Conservation (phyloP, 2,888 invertebrate species). For the Hirtodrosophila histrioides region DNA sequence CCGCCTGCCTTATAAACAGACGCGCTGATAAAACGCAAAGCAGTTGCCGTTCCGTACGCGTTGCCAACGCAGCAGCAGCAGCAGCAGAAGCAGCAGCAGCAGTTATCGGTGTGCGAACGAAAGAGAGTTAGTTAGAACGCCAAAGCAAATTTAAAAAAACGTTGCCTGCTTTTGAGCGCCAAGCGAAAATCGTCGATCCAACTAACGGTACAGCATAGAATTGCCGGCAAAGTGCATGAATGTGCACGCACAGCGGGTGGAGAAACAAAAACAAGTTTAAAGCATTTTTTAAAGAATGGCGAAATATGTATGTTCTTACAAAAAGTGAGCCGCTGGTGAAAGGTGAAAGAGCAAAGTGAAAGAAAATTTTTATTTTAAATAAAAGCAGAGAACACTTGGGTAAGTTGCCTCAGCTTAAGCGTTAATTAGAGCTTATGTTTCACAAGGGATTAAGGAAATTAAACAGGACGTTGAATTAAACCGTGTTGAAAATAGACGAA, state of each 20-base stretch:
- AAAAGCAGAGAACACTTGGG: slow-evolving; percentile 25
- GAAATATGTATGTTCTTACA: slow-evolving; percentile 3
- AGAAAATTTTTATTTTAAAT: slow-evolving; percentile 18
- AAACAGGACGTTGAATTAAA: slow-evolving; percentile 11
- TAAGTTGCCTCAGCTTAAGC: slow-evolving; percentile 40
- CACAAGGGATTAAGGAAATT: slow-evolving; percentile 26
- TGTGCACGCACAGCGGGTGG: slow-evolving; percentile 11
- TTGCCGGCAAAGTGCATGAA: slow-evolving; percentile 47
- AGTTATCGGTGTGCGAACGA: slow-evolving; percentile 13
- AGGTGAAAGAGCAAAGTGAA: slow-evolving; percentile 23
- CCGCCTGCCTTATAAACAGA: slow-evolving; percentile 57
- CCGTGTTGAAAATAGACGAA: slow-evolving; percentile 1
- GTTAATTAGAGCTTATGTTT: slow-evolving; percentile 38
- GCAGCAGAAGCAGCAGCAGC: slow-evolving; percentile 13
- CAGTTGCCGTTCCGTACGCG: slow-evolving; percentile 75
- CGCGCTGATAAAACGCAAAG: slow-evolving; percentile 56
- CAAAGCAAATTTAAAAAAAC: slow-evolving; percentile 17
- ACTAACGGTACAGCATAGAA: background rate
- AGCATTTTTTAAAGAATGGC: slow-evolving; percentile 17
- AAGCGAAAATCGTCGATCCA: slow-evolving; percentile 30
- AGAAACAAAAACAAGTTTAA: slow-evolving; percentile 14
- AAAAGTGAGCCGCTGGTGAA: slow-evolving; percentile 26
- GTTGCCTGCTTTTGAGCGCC: slow-evolving; percentile 50
- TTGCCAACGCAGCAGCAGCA: slow-evolving; percentile 47
- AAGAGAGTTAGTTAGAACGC: slow-evolving; percentile 8